Base-by-base conservation (phyloP, 1,140 invertebrate genomes). In the Vanessa tameamea region DNA sequence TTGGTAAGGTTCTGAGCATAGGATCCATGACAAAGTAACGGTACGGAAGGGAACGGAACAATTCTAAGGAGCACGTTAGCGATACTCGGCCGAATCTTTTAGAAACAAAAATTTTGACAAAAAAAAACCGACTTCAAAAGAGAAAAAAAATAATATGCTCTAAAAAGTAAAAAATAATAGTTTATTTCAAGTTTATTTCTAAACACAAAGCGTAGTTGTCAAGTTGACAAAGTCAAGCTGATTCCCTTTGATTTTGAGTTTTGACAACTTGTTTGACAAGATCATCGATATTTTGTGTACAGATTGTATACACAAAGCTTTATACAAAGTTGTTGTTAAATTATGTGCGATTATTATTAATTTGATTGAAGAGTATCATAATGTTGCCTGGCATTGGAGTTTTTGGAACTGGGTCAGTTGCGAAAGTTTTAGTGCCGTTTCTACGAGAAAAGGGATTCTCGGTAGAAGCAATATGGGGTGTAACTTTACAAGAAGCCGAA, bases 391-490 rank as follows among this genome's bases (percentile, higher is more conserved):
- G 98, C 78, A 98, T 99, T 80, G 98, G 98, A 76, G 96, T 99
- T 13, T 99, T 99, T 92, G 98, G 98, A 59, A 98, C 97, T 64
- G 97, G 98, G 20, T 96, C 96, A 81, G 95, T 98, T 47, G 97
- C 98, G 0, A 96, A 96, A 88, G 95, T 98, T 65, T 94, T 99
- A 55, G 97, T 99, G n/a, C 97, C 98, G 0, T 97, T 98, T 85
- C 92, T 99, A 37, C 94, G 97, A 76, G 96, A 97, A 78, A 98
- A 98, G 87, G 98, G 98, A 13, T 98, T 98, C 82, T 95, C 96
- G 89, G 96, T 99, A 13, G 97, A 98, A 92, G 98, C 98, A 55
- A 95, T 99, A 83, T 99, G 98, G 98, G 97, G 97, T 75, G 94
- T 96, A 37, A 98, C 97, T 0, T 85, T 96, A 14, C 95, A 96